Evolutionary conservation across 2,797 vertebrate species (phyloP), one percentile per base, ranked within the genome.

Genomic region (Rhinoraja longicauda): DNA sequence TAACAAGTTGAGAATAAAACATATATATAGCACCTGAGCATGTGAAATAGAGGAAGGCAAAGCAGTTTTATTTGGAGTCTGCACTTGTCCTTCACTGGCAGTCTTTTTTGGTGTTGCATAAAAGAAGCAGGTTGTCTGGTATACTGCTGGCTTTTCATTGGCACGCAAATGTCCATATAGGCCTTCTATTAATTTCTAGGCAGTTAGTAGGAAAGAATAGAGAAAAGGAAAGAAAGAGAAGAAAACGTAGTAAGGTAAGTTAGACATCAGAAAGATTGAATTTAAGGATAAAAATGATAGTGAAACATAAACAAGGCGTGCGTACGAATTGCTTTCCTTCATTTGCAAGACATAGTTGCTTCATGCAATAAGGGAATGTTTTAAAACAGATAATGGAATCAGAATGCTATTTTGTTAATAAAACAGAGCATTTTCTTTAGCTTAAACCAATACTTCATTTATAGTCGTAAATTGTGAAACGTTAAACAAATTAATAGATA

Each of bases 141-240:
- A 45, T 53, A 92, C 7, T 53, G 90, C 15, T 73, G 90, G 70
- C 9, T 92, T 92, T 73, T 92, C 90, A 75, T n/a, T 92, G 70
- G 90, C 45, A n/a, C 70, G 70, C 70, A 75, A 73, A 72, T 92
- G 36, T 92, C 90, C 90, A 17, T 92, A 75, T 92, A 92, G 70
- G 70, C 90, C 39, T 92, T 92, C 90, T 92, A 92, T 92, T 92
- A 92, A 92, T 92, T 75, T 92, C 90, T 92, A 92, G 90, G 24
- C 26, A 75, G 67, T 75, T 24, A 92, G 70, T 29, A 45, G 70
- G 8, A 75, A 92, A 53, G 26, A 72, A 32, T 45, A 39, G 39
- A n/a, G 26, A 84, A 75, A 39, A 21, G n/a, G 19, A 26, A 73
- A 29, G 24, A 29, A 53, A 45, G 73, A 53, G 70, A 75, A 75